Evolutionary conservation across 2,888 invertebrate genomes (phyloP), one percentile per base, ranked within the genome.

Genomic region (Myathropa florea): DNA sequence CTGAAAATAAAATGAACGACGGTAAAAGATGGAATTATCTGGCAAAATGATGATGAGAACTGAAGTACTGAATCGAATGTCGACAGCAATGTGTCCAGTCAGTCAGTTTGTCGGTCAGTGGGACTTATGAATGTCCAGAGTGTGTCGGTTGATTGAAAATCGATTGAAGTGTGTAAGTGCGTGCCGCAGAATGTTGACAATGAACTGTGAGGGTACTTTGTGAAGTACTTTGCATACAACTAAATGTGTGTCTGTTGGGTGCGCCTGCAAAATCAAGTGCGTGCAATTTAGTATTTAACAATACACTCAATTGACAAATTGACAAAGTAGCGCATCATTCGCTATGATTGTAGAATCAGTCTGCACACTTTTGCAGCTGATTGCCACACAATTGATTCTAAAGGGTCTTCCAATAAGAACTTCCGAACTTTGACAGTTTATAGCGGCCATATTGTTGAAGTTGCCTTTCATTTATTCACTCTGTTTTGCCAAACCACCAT

Each of bases 41-140:
- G 55, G 39, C 12, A 53, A 36, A 10, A 67, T 64, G 70, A 57
- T 64, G 78, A 46, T 30, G 55, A 14, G 60, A 14, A 23, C n/a
- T 78, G 55, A 23, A 55, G 76, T 30, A 60, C 39, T 59, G 14
- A 68, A 60, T 67, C 28, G 76, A 76, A 53, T 77, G 53, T 55
- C 63, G 59, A 23, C 14, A 24, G 68, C 68, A 55, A 70, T 63
- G 68, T 55, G 77, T 55, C 24, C 36, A 64, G n/a, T 63, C 70
- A 71, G 61, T 33, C 70, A 70, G 63, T 39, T 61, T 4, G 77
- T 63, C 55, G 59, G 78, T 57, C 57, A 53, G 57, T 23, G 18
- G 26, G 6, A 9, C 14, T 23, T 55, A 24, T 9, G 24, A 30
- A 21, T 14, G 76, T 14, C 23, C 59, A 7, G 28, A 60, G 76